Conservation (phyloP, 2,888 invertebrate genomes). For the Drosophila kambysellisi region DNA sequence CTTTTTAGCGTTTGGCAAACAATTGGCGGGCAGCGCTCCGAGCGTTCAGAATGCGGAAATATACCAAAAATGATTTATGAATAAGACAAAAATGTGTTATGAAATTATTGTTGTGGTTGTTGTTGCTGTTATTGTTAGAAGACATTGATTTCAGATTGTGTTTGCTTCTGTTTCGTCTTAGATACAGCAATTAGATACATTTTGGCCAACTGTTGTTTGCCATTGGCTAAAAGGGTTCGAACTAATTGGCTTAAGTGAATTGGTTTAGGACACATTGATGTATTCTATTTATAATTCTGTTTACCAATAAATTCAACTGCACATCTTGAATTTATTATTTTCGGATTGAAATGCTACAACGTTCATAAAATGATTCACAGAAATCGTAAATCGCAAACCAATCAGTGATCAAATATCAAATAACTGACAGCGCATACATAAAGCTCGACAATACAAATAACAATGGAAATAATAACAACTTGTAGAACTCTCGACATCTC, state of each 20-base stretch:
- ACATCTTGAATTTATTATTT: not conserved
- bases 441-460: slow-evolving; percentile 26
- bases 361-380: slow-evolving; percentile 35
- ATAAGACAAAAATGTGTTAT: slow-evolving; percentile 25
- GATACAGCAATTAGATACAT: slow-evolving; percentile 47
- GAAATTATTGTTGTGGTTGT: slow-evolving; percentile 1
- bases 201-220: slow-evolving; percentile 45
- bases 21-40: slow-evolving; percentile 44
- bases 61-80: slow-evolving; percentile 74
- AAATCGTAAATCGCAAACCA: slow-evolving; percentile 51
- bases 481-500: slow-evolving; percentile 30
- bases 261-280: slow-evolving; percentile 7
- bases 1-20: slow-evolving; percentile 69
- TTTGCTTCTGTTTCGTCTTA: not conserved
- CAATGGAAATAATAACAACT: slow-evolving; percentile 22
- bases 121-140: slow-evolving; percentile 14
- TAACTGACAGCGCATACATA: slow-evolving; percentile 58
- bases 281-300: slow-evolving; percentile 4
- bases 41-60: slow-evolving; percentile 39
- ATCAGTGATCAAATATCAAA: slow-evolving; percentile 69
- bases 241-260: slow-evolving; percentile 21
- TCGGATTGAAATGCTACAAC: slow-evolving; percentile 22
- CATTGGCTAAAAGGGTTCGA: slow-evolving; percentile 38
- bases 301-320: not conserved
- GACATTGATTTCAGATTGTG: slow-evolving; percentile 64